These are phyloP conservation scores for Catamblyrhynchus diadema DNA, from an alignment of 2,797 vertebrate genomes.

Conservation along the genomic window DNA sequence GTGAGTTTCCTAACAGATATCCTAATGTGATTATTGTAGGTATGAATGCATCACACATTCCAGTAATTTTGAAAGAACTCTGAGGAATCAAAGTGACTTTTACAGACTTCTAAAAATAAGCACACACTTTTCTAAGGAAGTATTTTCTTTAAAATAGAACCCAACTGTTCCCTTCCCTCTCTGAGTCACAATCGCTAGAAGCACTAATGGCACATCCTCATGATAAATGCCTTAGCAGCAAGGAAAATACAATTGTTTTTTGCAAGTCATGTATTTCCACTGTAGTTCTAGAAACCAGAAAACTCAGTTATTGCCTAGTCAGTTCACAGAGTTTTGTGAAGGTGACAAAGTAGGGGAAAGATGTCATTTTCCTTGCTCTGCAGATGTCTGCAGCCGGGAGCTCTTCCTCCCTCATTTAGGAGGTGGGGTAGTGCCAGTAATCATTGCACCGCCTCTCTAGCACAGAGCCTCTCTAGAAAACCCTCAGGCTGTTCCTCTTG, in stretches of 20 bases:
- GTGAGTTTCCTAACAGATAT: neutral
- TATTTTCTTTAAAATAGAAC: neutral
- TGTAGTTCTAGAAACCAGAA: neutral
- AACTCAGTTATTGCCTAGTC: neutral
- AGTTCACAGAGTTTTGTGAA: neutral
- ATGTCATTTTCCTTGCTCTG: neutral
- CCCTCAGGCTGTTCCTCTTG: neutral
- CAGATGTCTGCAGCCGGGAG: accelerated
- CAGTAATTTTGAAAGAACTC: neutral
- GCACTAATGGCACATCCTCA: neutral
- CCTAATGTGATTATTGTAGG: neutral
- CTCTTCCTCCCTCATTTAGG: neutral
- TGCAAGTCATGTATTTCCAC: neutral
- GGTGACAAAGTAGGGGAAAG: neutral
- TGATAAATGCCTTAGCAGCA: neutral
- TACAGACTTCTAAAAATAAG: neutral
- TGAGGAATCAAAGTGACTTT: neutral
- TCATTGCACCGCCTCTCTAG: neutral
- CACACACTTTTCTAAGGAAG: neutral
- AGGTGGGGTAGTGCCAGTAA: no score
- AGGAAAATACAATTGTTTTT: neutral
- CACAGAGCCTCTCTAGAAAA: neutral
- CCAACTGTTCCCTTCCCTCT: neutral
- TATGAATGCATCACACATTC: neutral
- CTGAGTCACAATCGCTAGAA: neutral